These are phyloP conservation scores for Rousettus madagascariensis DNA, from an alignment of 2,797 vertebrate species.

Conservation along the genomic window DNA sequence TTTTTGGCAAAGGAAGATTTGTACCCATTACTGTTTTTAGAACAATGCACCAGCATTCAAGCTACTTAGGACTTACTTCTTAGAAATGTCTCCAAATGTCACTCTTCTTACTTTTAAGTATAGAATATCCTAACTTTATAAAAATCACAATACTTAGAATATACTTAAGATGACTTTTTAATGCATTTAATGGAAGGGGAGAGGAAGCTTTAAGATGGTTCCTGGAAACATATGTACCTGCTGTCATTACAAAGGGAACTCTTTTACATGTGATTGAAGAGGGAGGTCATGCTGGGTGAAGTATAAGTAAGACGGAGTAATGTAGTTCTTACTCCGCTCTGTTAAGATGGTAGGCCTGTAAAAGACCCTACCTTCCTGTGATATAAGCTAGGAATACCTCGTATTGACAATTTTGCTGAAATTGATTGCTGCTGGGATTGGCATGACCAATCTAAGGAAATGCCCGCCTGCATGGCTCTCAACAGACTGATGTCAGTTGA, in stretches of 20 bases:
- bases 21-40: slow-evolving; percentile 17
- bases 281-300: neutral
- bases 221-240: neutral
- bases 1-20: neutral
- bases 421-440: neutral
- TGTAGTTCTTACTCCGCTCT: neutral
- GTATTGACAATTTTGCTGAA: neutral
- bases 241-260: neutral
- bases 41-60: neutral
- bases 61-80: neutral
- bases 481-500: neutral
- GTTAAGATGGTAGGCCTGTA: neutral
- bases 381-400: neutral
- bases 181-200: neutral
- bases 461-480: neutral
- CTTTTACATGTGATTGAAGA: neutral
- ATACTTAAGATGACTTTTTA: neutral
- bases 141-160: neutral
- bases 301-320: neutral
- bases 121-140: neutral
- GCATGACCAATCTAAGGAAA: neutral
- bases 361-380: neutral
- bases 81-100: neutral
- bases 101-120: slow-evolving; percentile 21
- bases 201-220: neutral